These are phyloP conservation scores for Brachypodius melanocephalos DNA, from an alignment of 2,113 vertebrate genomes.

Conservation along the genomic window DNA sequence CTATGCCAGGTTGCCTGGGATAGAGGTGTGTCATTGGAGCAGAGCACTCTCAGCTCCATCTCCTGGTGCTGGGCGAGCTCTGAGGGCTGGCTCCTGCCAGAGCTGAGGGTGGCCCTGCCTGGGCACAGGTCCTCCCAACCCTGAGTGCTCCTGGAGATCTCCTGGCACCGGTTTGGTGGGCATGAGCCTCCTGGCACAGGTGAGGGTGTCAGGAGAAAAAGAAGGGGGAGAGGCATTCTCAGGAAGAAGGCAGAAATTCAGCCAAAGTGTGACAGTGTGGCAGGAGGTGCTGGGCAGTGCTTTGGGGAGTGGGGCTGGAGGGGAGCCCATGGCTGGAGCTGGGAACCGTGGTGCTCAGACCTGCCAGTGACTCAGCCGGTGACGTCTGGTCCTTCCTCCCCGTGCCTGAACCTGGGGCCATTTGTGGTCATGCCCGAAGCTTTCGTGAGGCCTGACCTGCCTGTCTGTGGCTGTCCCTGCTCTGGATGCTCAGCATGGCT, in stretches of 20 bases:
- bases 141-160: background rate
- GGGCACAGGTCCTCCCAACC: background rate
- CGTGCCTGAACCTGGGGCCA: background rate
- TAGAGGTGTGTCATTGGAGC: fast-evolving
- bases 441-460: background rate
- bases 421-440: fast-evolving
- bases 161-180: background rate
- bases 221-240: background rate
- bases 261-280: background rate
- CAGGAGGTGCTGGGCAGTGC: background rate
- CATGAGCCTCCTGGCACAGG: background rate
- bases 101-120: background rate
- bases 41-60: background rate
- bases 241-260: background rate
- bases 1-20: background rate
- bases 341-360: background rate
- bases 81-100: background rate
- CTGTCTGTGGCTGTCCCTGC: background rate
- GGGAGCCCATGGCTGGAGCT: background rate
- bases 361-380: background rate
- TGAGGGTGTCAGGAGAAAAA: background rate
- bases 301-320: background rate
- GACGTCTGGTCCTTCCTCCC: background rate
- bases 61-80: fast-evolving
- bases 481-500: background rate